A percentile compares a stretch with the other conserved stretches of the same genome.
Conservation (phyloP, 2,888 invertebrate genomes). For the Plusia festucae region DNA sequence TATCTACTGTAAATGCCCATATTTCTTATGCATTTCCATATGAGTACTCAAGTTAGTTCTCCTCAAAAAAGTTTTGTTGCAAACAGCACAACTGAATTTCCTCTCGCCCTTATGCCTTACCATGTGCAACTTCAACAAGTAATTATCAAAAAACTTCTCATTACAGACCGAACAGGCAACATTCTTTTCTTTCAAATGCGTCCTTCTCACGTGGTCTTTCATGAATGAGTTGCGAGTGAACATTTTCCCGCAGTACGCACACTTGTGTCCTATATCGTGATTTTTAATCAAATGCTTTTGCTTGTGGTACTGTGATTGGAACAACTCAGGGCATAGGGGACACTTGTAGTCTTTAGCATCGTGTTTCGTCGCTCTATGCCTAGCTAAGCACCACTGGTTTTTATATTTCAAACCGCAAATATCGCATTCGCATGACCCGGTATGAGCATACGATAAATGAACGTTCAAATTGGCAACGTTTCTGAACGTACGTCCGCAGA, state of each 20-base stretch:
- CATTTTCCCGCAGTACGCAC: constrained; percentile 79
- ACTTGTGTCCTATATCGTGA: constrained; percentile 82
- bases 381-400: constrained; percentile 78
- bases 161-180: constrained; percentile 81
- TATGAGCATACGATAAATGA: constrained; percentile 79
- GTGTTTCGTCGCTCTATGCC: constrained; percentile 81
- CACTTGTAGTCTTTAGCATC: constrained; percentile 82
- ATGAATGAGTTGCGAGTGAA: constrained; percentile 84
- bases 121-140: constrained; percentile 83
- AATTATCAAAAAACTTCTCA: constrained; percentile 83
- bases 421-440: constrained; percentile 75
- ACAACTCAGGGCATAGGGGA: constrained; percentile 79
- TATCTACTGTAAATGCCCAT: constrained; percentile 75
- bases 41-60: constrained; percentile 90
- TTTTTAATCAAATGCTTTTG: constrained; percentile 87
- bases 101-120: constrained; percentile 88
- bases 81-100: constrained; percentile 88
- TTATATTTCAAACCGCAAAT: constrained; percentile 78
- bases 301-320: constrained; percentile 87
- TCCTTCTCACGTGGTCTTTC: constrained; percentile 82
- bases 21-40: constrained; percentile 85
- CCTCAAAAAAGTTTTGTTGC: constrained; percentile 89
- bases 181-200: constrained; percentile 84
- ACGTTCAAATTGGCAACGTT: constrained; percentile 77
- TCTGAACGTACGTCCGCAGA: constrained; percentile 80